Base-by-base conservation (phyloP, 1,140 invertebrate genomes). In the Plutomurus gul region DNA sequence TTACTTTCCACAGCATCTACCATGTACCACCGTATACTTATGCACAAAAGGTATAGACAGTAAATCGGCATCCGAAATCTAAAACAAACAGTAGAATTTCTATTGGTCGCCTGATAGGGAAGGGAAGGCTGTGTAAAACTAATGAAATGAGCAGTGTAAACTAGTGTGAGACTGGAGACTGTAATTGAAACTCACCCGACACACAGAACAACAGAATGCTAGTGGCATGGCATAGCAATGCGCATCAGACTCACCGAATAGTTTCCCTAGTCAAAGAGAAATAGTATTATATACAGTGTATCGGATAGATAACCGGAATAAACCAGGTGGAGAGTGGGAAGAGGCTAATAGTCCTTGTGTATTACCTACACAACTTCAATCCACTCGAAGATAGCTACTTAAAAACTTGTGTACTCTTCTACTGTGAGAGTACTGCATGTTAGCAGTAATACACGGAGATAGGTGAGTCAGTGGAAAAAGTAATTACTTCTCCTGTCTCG, bases 1-100 rank as follows among this genome's bases (percentile, higher is more conserved):
- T 51, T 51, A 22, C 47, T 51, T 51, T 51, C 47, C 47, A 51
- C 47, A 51, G 47, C n/a, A n/a, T n/a, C n/a, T n/a, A n/a, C n/a
- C n/a, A n/a, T n/a, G n/a, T n/a, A n/a, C n/a, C n/a, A n/a, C n/a
- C n/a, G n/a, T 47, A 47, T 22, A 51, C 25, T 20, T 6, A 51
- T 22, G 18, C 47, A 51, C 47, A 51, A 22, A 18, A 51, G 47
- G 47, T n/a, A n/a, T n/a, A n/a, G n/a, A n/a, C n/a, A n/a, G n/a
- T n/a, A n/a, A n/a, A 51, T 51, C 47, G 25, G 47, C 47, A 51
- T 22, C 25, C 25, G 25, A 51, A 51, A 51, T 51, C 47, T 22
- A 51, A 18, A 51, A 51, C 47, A 51, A 51, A 51, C 25, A n/a
- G n/a, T n/a, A n/a, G n/a, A n/a, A n/a, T n/a, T n/a, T n/a, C n/a